A percentile compares a stretch with the other conserved stretches of the same genome.
These are phyloP conservation scores for Neodiprion fabricii DNA, from an alignment of 1,140 invertebrate species.

Conservation along the genomic window DNA sequence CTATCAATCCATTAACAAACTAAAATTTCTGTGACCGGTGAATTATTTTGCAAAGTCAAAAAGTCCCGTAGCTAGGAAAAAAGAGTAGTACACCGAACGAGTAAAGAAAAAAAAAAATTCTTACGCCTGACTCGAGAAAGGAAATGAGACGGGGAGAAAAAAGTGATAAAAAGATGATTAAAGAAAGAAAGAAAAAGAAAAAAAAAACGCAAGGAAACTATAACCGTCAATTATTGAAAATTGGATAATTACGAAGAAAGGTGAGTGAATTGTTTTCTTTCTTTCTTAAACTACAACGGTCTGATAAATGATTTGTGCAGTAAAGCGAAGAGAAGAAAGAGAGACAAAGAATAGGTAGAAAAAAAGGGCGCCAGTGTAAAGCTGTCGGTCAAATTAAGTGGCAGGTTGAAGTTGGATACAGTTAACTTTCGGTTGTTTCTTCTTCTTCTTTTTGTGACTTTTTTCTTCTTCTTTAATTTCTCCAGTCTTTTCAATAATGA, in stretches of 20 bases:
- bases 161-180: constrained; percentile 17
- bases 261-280: too few species aligned
- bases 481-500: too few species aligned
- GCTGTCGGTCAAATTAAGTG: too few species aligned
- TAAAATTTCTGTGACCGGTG: too few species aligned
- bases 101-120: background rate
- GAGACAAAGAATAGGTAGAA: constrained; percentile 36
- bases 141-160: constrained; percentile 20
- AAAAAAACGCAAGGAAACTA: constrained; percentile 8
- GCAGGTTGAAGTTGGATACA: too few species aligned
- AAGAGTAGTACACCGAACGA: background rate
- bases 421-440: too few species aligned
- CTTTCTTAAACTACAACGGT: constrained; percentile 23
- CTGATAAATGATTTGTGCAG: constrained; percentile 8
- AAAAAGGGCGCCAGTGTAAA: constrained; percentile 33
- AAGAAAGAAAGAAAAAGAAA: constrained; percentile 26
- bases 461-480: too few species aligned
- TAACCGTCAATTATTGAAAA: constrained; percentile 35
- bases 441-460: too few species aligned
- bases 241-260: constrained; percentile 36
- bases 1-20: too few species aligned
- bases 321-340: constrained; percentile 36
- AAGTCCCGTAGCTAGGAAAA: too few species aligned
- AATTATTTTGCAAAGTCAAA: too few species aligned
- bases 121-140: background rate